Conservation (phyloP, 1,140 invertebrate species). For the Trissolcus basalis region DNA sequence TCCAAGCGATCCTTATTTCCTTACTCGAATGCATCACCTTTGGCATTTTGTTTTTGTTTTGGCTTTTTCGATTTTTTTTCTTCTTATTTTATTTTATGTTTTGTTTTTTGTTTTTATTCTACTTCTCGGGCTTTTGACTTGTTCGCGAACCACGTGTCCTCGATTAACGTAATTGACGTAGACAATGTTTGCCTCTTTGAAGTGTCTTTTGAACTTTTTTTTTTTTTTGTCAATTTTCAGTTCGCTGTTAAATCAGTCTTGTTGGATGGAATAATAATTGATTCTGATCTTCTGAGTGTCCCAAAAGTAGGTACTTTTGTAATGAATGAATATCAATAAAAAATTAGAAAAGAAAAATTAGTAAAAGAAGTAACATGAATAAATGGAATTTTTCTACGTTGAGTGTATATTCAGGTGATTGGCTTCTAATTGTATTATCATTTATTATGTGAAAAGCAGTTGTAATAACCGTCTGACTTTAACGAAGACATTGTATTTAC, state of each 20-base stretch:
- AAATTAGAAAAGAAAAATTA: no score
- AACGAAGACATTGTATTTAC: no score
- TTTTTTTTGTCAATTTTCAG: constrained; percentile 1
- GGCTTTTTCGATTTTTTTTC: neutral
- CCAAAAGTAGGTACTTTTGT: no score
- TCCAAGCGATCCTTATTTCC: constrained; percentile 47
- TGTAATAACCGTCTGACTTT: no score
- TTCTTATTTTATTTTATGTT: constrained; percentile 54
- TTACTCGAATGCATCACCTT: constrained; percentile 26
- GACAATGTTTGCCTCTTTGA: constrained; percentile 55
- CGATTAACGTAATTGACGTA: constrained; percentile 74
- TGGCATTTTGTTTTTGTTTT: no score
- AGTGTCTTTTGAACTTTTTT: constrained; percentile 37
- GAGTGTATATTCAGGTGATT: no score
- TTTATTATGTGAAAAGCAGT: no score
- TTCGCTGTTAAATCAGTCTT: constrained; percentile 5
- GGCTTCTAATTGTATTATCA: no score
- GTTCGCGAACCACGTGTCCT: constrained; percentile 70
- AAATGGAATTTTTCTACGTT: no score
- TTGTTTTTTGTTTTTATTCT: constrained; percentile 46
- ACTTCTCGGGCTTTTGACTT: neutral
- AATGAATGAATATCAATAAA: no score
- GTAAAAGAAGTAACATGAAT: no score
- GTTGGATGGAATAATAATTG: constrained; percentile 10
- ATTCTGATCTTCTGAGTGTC: no score